Evolutionary conservation across 2,797 vertebrate genomes (phyloP), one percentile per base, ranked within the genome.

Genomic region (Pachyuromys duprasi): DNA sequence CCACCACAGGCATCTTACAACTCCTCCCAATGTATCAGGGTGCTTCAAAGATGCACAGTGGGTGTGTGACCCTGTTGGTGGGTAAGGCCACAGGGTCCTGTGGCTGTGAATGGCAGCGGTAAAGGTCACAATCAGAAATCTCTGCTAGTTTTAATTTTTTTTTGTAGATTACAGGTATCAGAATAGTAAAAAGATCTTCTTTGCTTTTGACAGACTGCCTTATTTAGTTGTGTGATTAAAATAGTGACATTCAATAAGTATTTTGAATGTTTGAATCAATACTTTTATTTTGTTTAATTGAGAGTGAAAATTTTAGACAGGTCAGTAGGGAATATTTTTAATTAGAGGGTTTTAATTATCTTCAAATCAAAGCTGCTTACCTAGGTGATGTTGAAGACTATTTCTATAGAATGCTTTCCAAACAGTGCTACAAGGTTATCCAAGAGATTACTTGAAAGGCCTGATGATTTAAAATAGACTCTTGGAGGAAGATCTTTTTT

Each of bases 271-370:
- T 55, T n/a, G 60, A 72, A 17, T 81, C 20, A 22, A 9, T 55
- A 33, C 3, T 55, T 84, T 53, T 84, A 62, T 79, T 62, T 65
- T 7, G 33, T 45, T 39, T 17, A 53, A 82, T 15, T 86, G 28
- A 75, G n/a, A 65, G 14, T n/a, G 80, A 22, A 65, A 17, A 26
- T 55, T 86, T 55, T 33, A 63, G 28, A 67, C 26, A 75, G 60
- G 31, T 28, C 42, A 22, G 5, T 70, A 55, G 62, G 8, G 31
- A 67, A 75, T 26, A 2, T 63, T 75, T 89, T 92, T 49, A 57
- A 65, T 86, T 86, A 57, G 49, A 72, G 60, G 67, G 86, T 17
- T 69, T 87, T 67, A 75, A 70, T 93, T 94, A 24, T 80, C 88
- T 92, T 76, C 53, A 55, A 55, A 78, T 67, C 39, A 26, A 86